Evolutionary conservation across 2,113 vertebrate genomes (phyloP).

Genomic region (Silurus meridionalis): DNA sequence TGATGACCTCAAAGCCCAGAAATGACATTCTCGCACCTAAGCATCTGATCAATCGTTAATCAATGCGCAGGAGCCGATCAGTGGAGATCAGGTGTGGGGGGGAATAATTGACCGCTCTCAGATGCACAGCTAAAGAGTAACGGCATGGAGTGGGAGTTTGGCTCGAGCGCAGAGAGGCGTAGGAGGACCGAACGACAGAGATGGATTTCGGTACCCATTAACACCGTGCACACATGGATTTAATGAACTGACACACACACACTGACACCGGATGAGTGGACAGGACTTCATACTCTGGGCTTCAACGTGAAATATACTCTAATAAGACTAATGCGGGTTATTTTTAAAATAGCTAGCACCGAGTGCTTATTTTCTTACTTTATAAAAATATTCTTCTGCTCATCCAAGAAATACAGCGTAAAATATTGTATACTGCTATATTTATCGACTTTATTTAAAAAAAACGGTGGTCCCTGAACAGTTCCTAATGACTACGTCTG

Average conservation of each 20-base stretch:
- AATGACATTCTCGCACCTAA: slow-evolving; percentile 27
- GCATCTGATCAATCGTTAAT: slow-evolving; percentile 44
- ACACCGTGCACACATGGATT: not conserved
- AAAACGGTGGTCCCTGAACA: not conserved
- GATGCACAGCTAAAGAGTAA: not conserved
- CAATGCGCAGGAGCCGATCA: slow-evolving; percentile 33
- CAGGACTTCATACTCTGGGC: not conserved
- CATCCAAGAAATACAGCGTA: not conserved
- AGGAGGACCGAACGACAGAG: not conserved
- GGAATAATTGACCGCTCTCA: slow-evolving; percentile 18
- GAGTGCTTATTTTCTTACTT: not conserved
- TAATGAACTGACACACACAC: not conserved
- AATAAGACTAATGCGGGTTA: not conserved
- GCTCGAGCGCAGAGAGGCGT: not conserved
- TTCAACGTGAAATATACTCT: not conserved
- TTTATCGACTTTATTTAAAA: not conserved
- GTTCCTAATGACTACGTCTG: not conserved
- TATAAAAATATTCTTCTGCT: not conserved
- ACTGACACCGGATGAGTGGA: not conserved
- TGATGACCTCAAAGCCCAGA: not conserved
- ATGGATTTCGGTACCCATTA: not conserved
- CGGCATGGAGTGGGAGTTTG: not conserved
- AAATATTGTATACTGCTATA: not conserved
- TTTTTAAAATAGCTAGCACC: not conserved
- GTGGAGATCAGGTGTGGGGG: slow-evolving; percentile 32